phyloP scores from a whole-genome alignment of 2,113 vertebrate genomes.

The Alethe diademata region DNA sequence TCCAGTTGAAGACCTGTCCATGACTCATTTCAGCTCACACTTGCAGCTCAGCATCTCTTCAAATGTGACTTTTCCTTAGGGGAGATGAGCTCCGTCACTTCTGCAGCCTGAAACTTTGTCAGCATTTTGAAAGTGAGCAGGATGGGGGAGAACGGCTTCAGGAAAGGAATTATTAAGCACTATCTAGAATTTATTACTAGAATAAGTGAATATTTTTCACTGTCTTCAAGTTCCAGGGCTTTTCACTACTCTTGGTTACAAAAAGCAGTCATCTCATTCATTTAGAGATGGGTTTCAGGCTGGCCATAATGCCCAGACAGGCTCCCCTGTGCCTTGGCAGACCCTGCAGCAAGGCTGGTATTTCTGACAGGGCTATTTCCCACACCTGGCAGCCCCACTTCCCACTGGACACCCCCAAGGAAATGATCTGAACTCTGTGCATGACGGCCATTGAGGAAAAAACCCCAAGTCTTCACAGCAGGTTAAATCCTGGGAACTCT shows the following conservation, averaged over 20 bases:
- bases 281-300: background rate
- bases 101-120: background rate
- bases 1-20: background rate
- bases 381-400: background rate
- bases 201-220: background rate
- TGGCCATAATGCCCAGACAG: background rate
- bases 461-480: background rate
- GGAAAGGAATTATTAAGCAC: background rate
- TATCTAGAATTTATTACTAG: background rate
- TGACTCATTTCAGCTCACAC: background rate
- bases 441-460: background rate
- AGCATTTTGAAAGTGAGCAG: background rate
- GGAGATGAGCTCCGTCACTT: background rate
- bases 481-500: background rate
- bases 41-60: background rate
- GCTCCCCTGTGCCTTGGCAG: background rate
- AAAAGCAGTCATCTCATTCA: background rate
- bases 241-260: background rate
- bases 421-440: rapidly evolving
- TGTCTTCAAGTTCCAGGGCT: background rate
- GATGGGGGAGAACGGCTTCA: background rate
- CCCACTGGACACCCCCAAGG: background rate
- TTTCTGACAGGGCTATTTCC: background rate
- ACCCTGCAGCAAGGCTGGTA: background rate
- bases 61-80: background rate